A percentile compares a stretch with the other conserved stretches of the same genome.
Evolutionary conservation across 2,113 vertebrate species (phyloP).

Genomic region (Caranx melampygus): DNA sequence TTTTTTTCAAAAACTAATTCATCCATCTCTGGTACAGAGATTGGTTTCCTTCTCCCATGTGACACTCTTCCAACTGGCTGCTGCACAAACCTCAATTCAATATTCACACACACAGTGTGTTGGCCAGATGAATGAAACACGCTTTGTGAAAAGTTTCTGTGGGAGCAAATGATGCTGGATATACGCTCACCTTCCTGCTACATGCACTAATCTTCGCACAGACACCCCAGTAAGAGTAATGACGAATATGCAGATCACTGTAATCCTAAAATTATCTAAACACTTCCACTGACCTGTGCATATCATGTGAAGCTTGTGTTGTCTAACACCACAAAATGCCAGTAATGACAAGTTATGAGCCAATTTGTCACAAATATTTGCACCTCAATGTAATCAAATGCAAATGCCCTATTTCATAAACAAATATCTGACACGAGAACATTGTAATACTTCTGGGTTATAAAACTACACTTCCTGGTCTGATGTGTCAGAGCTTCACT

Average conservation of each 20-base stretch:
- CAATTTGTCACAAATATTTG: neutral
- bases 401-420: neutral
- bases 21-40: slow-evolving; percentile 4
- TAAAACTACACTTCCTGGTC: neutral
- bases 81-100: neutral
- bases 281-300: neutral
- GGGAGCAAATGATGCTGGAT: neutral
- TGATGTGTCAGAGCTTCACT: neutral
- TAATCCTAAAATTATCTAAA: neutral
- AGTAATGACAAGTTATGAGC: slow-evolving; percentile 8
- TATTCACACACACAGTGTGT: neutral
- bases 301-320: neutral
- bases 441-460: neutral
- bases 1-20: slow-evolving; percentile 6
- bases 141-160: neutral
- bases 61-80: neutral
- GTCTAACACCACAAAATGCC: neutral
- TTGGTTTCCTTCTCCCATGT: neutral
- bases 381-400: neutral
- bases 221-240: neutral
- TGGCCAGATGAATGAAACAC: neutral
- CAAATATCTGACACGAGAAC: neutral
- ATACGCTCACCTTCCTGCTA: neutral
- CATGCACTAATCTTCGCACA: too few species aligned
- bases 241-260: neutral